These are phyloP conservation scores for Radopholus similis DNA, from an alignment of 1,140 invertebrate species.

Conservation along the genomic window DNA sequence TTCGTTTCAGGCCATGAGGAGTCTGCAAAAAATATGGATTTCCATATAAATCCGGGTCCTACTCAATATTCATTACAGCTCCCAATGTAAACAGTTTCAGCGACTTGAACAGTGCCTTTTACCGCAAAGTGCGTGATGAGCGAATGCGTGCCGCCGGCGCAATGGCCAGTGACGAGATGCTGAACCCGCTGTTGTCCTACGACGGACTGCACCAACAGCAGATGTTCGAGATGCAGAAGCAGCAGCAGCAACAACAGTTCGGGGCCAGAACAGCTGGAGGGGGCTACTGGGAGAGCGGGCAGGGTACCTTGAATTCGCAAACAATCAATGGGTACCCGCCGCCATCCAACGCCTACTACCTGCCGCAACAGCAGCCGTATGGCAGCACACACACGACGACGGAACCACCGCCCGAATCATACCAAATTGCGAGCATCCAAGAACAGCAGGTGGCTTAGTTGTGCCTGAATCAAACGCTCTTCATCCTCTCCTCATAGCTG, in stretches of 20 bases:
- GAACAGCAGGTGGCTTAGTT: slow-evolving; percentile 31
- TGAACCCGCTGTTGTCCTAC: slow-evolving; percentile 22
- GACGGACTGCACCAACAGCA: neutral
- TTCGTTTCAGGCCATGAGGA: too few species aligned
- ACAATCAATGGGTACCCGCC: neutral
- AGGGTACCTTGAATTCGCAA: neutral
- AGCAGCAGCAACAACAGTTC: slow-evolving; percentile 6
- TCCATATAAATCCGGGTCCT: too few species aligned
- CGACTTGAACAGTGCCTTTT: slow-evolving; percentile 43
- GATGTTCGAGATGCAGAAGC: neutral
- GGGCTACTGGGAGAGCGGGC: too few species aligned
- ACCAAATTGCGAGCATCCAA: slow-evolving; percentile 42
- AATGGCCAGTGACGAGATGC: slow-evolving; percentile 3
- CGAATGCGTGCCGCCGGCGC: slow-evolving; percentile 7
- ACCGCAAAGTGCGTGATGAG: slow-evolving; percentile 34
- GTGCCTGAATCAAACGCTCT: neutral
- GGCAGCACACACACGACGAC: slow-evolving; percentile 39
- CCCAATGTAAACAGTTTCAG: too few species aligned
- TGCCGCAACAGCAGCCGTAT: slow-evolving; percentile 11
- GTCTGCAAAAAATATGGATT: too few species aligned
- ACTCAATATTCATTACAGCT: too few species aligned
- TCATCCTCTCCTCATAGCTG: slow-evolving; percentile 26
- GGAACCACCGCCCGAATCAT: slow-evolving; percentile 40
- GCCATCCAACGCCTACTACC: slow-evolving; percentile 14
- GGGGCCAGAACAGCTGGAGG: neutral